Conservation (phyloP, 2,888 invertebrate genomes). For the Athalia cordata region DNA sequence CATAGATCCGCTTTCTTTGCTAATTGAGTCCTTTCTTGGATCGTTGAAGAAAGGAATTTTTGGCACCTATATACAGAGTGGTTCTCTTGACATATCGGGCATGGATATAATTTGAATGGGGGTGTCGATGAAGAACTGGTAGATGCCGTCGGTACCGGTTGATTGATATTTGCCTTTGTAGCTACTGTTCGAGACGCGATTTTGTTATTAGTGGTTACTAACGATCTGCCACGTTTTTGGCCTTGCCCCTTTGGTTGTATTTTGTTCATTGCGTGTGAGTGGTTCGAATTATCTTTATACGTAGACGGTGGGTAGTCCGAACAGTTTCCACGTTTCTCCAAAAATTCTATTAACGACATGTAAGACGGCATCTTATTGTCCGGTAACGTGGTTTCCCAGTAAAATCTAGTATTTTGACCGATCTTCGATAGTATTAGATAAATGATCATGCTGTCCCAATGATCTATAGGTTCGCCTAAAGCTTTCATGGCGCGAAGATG, state of each 20-base stretch:
- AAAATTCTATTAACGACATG: slow-evolving; percentile 42
- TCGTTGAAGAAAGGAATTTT: slow-evolving; percentile 41
- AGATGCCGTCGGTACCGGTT: not conserved
- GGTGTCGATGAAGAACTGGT: not conserved
- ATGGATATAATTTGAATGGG: slow-evolving; percentile 21
- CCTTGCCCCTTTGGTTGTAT: not conserved
- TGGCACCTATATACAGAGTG: slow-evolving; percentile 51
- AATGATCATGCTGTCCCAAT: slow-evolving; percentile 32
- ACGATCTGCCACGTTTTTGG: not conserved
- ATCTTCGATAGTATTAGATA: slow-evolving; percentile 42
- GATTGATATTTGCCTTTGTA: not conserved
- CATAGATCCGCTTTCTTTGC: slow-evolving; percentile 43
- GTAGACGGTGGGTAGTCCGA: slow-evolving; percentile 34
- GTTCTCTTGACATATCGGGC: slow-evolving; percentile 47
- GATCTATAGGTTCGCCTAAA: slow-evolving; percentile 39
- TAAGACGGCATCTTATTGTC: slow-evolving; percentile 41
- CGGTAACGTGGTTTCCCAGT: slow-evolving; percentile 49
- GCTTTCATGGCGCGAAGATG: slow-evolving; percentile 41
- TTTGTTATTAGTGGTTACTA: slow-evolving; percentile 3
- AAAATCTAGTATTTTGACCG: not conserved
- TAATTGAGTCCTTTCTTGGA: slow-evolving; percentile 40
- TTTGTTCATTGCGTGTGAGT: not conserved
- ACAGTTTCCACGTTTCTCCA: slow-evolving; percentile 44
- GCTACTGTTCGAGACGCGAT: not conserved
- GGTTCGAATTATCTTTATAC: not conserved